phyloP scores from a whole-genome alignment of 2,888 invertebrate species.

The Sclerodermus sp. region DNA sequence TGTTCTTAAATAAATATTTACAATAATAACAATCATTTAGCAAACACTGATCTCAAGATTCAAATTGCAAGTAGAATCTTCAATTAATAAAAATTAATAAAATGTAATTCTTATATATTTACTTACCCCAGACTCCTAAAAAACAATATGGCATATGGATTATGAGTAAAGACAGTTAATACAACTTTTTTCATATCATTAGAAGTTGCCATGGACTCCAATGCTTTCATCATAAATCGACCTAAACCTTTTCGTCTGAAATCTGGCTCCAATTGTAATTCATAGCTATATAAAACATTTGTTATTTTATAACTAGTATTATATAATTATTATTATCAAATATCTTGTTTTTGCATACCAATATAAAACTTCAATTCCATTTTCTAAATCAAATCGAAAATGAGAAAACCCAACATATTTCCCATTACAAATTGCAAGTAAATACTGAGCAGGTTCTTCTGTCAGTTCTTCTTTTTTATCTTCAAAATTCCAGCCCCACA shows the following conservation, averaged over 20 bases:
- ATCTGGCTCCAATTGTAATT: constrained; percentile 76
- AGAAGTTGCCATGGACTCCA: constrained; percentile 74
- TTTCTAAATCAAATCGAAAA: constrained; percentile 76
- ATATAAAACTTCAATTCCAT: constrained; percentile 69
- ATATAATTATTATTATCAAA: background rate
- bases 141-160: constrained; percentile 71
- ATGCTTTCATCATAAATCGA: constrained; percentile 75
- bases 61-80: background rate
- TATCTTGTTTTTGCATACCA: constrained; percentile 59
- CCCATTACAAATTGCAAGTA: constrained; percentile 60
- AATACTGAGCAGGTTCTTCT: constrained; percentile 67
- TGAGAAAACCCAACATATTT: constrained; percentile 71
- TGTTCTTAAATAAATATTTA: background rate
- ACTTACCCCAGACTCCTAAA: constrained; percentile 76
- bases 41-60: background rate
- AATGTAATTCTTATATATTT: constrained; percentile 1
- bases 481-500: constrained; percentile 70
- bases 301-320: background rate
- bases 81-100: background rate
- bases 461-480: constrained; percentile 68
- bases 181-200: constrained; percentile 80
- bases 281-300: constrained; percentile 68
- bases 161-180: constrained; percentile 80
- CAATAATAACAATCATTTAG: background rate
- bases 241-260: constrained; percentile 80